Evolutionary conservation across 2,888 invertebrate genomes (phyloP), one percentile per base, ranked within the genome.

Genomic region (Willowsia nigromaculata): DNA sequence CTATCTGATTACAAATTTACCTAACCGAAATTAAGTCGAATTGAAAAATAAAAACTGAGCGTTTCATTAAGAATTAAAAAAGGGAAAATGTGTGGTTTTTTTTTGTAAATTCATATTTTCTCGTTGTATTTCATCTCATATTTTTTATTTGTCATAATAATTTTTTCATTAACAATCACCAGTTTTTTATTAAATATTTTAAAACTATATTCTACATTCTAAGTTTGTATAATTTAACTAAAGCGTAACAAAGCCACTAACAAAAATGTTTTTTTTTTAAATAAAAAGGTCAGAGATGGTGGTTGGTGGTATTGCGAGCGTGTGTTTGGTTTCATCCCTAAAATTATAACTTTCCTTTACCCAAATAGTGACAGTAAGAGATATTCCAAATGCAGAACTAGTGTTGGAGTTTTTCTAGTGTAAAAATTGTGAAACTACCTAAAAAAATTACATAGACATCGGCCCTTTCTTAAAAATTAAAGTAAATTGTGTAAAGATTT

Each of bases 11-110:
- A 71, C 68, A 71, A 37, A 71, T 40, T n/a, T 40, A 71, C 22
- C 65, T 74, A 74, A 74, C 43, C 4, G 74, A 74, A 47, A 71
- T n/a, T 43, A 43, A 71, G 71, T 74, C 74, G 74, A 74, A 47
- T 74, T 74, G 47, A 74, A 74, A n/a, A n/a, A 71, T 71, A 47
- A 74, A 71, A 74, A 74, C 25, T 50, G 27, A 74, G 47, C 43
- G 74, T 47, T 74, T 74, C 47, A n/a, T 74, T 71, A 71, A 71
- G 43, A 40, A n/a, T 50, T 50, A 4, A 50, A 50, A 50, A n/a
- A n/a, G n/a, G n/a, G n/a, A n/a, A n/a, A 7, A 50, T n/a, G 18
- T 18, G 50, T n/a, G n/a, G 7, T 50, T 50, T 7, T 50, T 50
- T 47, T 7, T 15, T 47, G 47, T 13, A n/a, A 18, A 50, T 50